Conservation (phyloP, 2,797 vertebrate species). For the Sebastes baramenuke region DNA sequence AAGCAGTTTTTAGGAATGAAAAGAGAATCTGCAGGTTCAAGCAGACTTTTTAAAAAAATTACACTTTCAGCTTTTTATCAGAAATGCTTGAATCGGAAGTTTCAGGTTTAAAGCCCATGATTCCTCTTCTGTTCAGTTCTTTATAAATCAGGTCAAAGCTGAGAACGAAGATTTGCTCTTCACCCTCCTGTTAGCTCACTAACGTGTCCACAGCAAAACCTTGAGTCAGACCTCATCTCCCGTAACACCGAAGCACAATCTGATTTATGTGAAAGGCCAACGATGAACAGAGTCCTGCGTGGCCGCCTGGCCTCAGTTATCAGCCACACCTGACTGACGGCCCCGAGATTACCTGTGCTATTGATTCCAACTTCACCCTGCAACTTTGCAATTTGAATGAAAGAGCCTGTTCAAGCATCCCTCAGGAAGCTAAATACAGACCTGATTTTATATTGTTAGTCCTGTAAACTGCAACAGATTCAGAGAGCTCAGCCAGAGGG, state of each 20-base stretch:
- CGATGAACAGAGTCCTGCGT: not conserved
- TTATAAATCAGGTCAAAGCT: not conserved
- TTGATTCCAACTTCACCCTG: slow-evolving; percentile 10
- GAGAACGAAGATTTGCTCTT: slow-evolving; percentile 24
- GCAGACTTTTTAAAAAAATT: not conserved
- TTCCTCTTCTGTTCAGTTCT: not conserved
- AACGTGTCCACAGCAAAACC: not conserved
- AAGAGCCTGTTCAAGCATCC: not conserved
- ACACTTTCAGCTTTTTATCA: not conserved
- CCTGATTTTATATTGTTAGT: not conserved
- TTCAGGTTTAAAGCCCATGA: not conserved
- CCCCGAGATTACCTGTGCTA: not conserved
- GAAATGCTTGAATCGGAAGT: not conserved
- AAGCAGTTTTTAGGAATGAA: not conserved
- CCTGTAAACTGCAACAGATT: not conserved
- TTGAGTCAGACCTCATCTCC: not conserved
- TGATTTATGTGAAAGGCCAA: not conserved
- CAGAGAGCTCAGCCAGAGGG: not conserved
- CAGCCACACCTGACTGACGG: not conserved
- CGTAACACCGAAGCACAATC: not conserved
- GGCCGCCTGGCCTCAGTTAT: not conserved
- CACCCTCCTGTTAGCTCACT: slow-evolving; percentile 3
- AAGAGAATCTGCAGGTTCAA: not conserved
- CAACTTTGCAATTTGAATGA: slow-evolving; percentile 3
- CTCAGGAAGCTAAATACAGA: not conserved